phyloP scores from a whole-genome alignment of 1,140 invertebrate genomes.

The Zaprionus gabonicus region DNA sequence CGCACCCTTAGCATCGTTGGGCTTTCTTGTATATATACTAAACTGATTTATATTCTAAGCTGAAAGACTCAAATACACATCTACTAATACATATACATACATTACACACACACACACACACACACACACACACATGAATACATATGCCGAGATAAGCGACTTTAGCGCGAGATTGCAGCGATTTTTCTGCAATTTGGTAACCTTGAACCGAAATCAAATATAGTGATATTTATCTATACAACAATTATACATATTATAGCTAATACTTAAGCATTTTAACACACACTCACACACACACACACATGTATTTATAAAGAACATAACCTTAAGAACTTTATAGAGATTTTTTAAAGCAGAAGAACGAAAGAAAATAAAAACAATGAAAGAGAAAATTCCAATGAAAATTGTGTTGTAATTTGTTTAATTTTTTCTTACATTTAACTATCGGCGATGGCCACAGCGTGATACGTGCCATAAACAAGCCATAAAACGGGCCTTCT shows the following conservation, averaged over 20 bases:
- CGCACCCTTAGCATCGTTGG: neutral
- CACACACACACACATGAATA: constrained; percentile 19
- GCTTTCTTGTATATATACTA: constrained; percentile 45
- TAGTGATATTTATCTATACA: constrained; percentile 80
- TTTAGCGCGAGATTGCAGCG: constrained; percentile 19
- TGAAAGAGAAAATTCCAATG: constrained; percentile 28
- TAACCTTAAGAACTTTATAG: constrained; percentile 55
- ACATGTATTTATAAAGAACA: constrained; percentile 57
- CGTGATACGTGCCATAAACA: constrained; percentile 11
- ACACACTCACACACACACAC: constrained; percentile 37
- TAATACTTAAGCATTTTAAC: constrained; percentile 26
- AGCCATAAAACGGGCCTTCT: constrained; percentile 5
- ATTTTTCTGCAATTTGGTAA: constrained; percentile 45
- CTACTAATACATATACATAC: neutral
- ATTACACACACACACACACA: constrained; percentile 19
- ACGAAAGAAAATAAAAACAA: constrained; percentile 42
- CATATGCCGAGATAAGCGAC: constrained; percentile 36
- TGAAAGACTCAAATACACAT: constrained; percentile 44
- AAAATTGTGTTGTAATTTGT: constrained; percentile 26
- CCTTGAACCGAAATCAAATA: constrained; percentile 78
- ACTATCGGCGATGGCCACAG: constrained; percentile 1
- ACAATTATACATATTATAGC: constrained; percentile 50
- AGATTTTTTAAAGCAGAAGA: constrained; percentile 58
- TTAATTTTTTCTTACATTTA: constrained; percentile 29
- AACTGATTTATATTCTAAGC: constrained; percentile 27